Evolutionary conservation across 2,797 vertebrate species (phyloP).

Genomic region (Pangasius mekongensis): DNA sequence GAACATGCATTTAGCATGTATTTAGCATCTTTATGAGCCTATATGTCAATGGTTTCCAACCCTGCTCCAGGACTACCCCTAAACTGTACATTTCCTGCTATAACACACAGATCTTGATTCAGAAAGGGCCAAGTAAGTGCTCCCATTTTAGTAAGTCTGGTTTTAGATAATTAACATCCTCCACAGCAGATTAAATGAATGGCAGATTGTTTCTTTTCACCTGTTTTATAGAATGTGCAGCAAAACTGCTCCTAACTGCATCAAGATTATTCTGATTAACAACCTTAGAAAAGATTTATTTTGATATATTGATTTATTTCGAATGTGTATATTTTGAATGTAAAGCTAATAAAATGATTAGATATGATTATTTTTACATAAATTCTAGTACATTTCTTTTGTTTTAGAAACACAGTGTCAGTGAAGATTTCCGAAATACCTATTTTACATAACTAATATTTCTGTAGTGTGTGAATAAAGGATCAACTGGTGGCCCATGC

Average conservation of each 20-base stretch:
- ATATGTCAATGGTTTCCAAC: background rate
- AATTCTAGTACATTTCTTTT: background rate
- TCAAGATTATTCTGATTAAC: background rate
- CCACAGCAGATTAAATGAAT: background rate
- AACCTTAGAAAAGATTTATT: background rate
- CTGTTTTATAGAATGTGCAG: background rate
- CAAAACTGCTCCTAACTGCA: background rate
- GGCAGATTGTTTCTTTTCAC: background rate
- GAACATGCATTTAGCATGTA: background rate
- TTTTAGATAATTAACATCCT: background rate
- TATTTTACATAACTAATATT: background rate
- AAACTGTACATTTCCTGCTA: background rate
- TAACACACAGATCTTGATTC: background rate
- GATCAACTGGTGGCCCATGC: background rate
- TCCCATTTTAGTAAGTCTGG: background rate
- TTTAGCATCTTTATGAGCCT: background rate
- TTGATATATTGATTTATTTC: background rate
- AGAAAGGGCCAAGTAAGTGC: background rate
- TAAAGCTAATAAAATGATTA: background rate
- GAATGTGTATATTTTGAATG: background rate
- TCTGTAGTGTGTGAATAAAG: background rate
- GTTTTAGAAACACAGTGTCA: background rate
- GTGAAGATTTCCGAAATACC: background rate
- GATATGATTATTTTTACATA: background rate
- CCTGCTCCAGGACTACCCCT: background rate